phyloP scores from a whole-genome alignment of 2,113 vertebrate genomes.

The Nothocercus julius region DNA sequence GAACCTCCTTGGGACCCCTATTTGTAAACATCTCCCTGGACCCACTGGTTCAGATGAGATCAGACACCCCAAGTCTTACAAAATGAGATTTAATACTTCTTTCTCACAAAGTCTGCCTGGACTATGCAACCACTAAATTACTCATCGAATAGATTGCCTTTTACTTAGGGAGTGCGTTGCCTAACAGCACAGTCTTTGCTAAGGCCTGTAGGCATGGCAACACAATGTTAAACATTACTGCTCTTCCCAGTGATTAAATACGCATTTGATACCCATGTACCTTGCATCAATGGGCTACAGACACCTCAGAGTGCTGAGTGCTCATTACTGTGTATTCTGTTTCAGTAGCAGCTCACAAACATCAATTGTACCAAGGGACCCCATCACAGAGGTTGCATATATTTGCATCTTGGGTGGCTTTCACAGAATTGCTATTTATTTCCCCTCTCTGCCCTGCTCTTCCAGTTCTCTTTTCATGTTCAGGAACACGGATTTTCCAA shows the following conservation, averaged over 20 bases:
- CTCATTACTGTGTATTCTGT: neutral
- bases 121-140: neutral
- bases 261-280: neutral
- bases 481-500: neutral
- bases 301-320: neutral
- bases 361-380: neutral
- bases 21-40: neutral
- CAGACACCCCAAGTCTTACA: neutral
- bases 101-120: neutral
- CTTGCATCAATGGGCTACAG: neutral
- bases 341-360: neutral
- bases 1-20: neutral
- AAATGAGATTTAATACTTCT: neutral
- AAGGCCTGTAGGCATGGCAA: neutral
- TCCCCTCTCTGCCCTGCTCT: neutral
- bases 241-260: constrained; percentile 13
- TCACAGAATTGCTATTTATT: neutral
- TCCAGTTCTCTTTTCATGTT: neutral
- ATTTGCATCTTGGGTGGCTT: neutral
- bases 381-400: accelerated
- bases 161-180: neutral
- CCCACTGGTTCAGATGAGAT: neutral
- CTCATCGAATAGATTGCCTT: neutral
- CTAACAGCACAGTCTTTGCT: neutral
- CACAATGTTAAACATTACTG: neutral